Conservation (phyloP, 2,888 invertebrate genomes). For the Erannis defoliaria region DNA sequence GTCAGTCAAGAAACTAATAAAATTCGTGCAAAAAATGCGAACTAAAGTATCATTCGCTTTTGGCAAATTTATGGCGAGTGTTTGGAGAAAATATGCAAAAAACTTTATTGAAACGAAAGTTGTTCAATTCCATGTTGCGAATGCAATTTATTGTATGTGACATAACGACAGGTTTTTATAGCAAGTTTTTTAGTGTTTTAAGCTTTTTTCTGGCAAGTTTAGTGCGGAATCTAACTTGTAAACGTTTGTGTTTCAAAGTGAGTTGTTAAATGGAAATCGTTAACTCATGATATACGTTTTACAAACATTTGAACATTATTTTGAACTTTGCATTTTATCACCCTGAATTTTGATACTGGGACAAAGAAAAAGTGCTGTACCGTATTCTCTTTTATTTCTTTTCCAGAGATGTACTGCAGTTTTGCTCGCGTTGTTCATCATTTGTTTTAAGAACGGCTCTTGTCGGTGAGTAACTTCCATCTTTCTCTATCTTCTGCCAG, state of each 20-base stretch:
- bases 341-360: background rate
- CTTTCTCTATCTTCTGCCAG: no score
- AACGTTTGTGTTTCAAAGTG: background rate
- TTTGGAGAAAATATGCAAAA: slow-evolving; percentile 29
- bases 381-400: no score
- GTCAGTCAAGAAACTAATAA: slow-evolving; percentile 34
- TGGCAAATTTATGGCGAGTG: slow-evolving; percentile 31
- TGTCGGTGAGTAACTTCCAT: no score
- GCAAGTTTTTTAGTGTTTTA: background rate
- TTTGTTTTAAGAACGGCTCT: no score
- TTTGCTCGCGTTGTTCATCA: no score
- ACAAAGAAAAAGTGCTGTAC: no score
- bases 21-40: slow-evolving; percentile 19
- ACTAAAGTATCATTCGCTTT: slow-evolving; percentile 35
- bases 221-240: background rate
- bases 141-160: slow-evolving; percentile 14
- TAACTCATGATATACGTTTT: background rate
- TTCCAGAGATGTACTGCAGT: no score
- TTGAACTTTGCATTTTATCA: background rate
- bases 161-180: slow-evolving; percentile 14
- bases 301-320: background rate
- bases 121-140: slow-evolving; percentile 3
- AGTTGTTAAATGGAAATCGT: background rate
- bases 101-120: slow-evolving; percentile 22
- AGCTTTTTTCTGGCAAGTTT: background rate